A percentile compares a stretch with the other conserved stretches of the same genome.
These are phyloP conservation scores for Sebastes hubbsi DNA, from an alignment of 2,797 vertebrate genomes.

Conservation along the genomic window DNA sequence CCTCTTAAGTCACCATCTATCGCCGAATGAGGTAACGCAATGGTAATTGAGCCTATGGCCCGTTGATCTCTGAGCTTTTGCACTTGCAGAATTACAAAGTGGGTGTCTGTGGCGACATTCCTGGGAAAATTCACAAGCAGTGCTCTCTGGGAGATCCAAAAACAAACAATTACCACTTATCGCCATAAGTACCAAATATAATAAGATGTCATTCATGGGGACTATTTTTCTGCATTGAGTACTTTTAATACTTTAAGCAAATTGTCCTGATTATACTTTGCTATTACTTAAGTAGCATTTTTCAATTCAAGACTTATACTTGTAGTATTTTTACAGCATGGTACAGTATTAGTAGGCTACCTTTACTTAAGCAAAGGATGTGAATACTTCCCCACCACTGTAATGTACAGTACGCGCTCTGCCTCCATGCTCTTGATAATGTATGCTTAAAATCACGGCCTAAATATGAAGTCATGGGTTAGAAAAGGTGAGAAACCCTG, in stretches of 20 bases:
- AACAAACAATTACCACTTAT: no score
- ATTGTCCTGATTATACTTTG: not conserved
- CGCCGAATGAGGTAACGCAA: no score
- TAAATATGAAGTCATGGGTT: not conserved
- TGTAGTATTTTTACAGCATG: not conserved
- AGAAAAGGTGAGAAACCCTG: not conserved
- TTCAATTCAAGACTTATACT: not conserved
- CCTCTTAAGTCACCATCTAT: no score
- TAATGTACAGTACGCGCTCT: not conserved
- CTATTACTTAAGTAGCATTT: not conserved
- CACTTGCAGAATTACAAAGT: no score
- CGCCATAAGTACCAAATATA: fast-evolving
- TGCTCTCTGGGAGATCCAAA: fast-evolving
- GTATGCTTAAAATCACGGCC: not conserved
- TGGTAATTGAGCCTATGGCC: no score
- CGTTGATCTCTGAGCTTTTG: no score
- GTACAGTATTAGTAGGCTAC: not conserved
- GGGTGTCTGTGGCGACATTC: no score
- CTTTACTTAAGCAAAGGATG: not conserved
- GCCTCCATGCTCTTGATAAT: not conserved
- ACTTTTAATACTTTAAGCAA: not conserved
- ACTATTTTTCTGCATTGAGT: not conserved
- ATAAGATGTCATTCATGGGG: not conserved
- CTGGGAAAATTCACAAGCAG: no score
- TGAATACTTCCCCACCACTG: not conserved